Conservation (phyloP, 2,113 vertebrate genomes). For the Dasyurus viverrinus region DNA sequence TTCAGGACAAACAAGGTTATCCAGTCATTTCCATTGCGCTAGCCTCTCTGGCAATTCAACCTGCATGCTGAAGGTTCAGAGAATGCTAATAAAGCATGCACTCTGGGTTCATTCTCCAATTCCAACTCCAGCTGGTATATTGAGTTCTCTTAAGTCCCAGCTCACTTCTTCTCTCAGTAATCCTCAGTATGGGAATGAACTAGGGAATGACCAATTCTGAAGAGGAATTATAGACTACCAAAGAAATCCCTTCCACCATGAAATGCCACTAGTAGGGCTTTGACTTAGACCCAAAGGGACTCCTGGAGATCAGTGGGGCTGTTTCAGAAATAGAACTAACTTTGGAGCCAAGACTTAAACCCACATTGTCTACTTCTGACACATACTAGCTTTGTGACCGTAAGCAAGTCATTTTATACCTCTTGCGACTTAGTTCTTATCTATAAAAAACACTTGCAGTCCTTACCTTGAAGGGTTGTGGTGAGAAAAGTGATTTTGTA, state of each 20-base stretch:
- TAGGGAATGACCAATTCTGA: not conserved
- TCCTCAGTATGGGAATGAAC: not conserved
- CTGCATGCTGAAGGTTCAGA: not conserved
- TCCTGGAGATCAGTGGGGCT: not conserved
- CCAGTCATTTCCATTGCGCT: not conserved
- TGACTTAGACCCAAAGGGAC: not conserved
- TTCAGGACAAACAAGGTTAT: not conserved
- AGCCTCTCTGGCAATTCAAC: not conserved
- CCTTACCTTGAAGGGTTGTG: not conserved
- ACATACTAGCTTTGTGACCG: not conserved
- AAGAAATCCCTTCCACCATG: not conserved
- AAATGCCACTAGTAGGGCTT: not conserved
- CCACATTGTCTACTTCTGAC: not conserved
- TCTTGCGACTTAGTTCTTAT: not conserved
- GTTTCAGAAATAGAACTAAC: not conserved
- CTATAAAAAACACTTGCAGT: not conserved
- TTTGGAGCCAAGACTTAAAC: not conserved
- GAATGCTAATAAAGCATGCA: not conserved
- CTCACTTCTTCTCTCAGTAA: not conserved
- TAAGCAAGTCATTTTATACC: not conserved
- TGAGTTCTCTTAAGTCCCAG: not conserved
- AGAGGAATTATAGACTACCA: not conserved
- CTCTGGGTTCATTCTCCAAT: not conserved
- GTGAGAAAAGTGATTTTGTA: not conserved
- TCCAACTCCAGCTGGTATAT: not conserved